A percentile compares a stretch with the other conserved stretches of the same genome.
Conservation (phyloP, 2,888 invertebrate species). For the Drosophila peninsularis region DNA sequence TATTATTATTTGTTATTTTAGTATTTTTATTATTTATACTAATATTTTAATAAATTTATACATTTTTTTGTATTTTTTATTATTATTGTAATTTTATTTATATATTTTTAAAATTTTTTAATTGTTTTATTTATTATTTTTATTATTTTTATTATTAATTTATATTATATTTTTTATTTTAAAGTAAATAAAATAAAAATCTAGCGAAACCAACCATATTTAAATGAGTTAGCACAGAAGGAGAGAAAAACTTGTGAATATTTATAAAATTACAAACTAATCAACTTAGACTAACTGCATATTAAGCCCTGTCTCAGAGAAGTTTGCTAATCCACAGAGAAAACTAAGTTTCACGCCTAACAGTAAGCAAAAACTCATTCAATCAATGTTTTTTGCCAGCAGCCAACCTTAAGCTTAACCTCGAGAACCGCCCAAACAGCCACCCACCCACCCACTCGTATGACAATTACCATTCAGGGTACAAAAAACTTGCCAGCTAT, state of each 20-base stretch:
- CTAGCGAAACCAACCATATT: not conserved
- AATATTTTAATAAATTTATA: too few species aligned
- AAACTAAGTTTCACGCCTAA: not conserved
- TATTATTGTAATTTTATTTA: too few species aligned
- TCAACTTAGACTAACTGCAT: not conserved
- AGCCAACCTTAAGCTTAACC: not conserved
- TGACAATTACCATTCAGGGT: conserved; percentile 25
- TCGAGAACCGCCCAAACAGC: not conserved
- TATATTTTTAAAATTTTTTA: not conserved
- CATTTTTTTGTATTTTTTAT: too few species aligned
- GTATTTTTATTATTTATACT: conserved; percentile 39
- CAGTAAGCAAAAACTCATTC: conserved; percentile 11
- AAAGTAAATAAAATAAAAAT: not conserved
- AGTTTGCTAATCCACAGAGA: conserved; percentile 4
- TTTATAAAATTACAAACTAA: not conserved
- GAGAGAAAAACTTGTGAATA: not conserved
- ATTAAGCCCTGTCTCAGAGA: not conserved
- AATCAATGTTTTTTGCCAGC: conserved; percentile 5
- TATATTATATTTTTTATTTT: too few species aligned
- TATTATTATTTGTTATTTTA: conserved; percentile 13
- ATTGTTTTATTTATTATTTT: conserved; percentile 39
- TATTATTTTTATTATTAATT: conserved; percentile 19
- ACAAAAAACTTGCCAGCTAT: conserved; percentile 51
- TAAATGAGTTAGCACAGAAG: not conserved
- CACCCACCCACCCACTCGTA: conserved; percentile 10